Evolutionary conservation across 2,113 vertebrate species (phyloP).

Genomic region (Crotalus horridus): DNA sequence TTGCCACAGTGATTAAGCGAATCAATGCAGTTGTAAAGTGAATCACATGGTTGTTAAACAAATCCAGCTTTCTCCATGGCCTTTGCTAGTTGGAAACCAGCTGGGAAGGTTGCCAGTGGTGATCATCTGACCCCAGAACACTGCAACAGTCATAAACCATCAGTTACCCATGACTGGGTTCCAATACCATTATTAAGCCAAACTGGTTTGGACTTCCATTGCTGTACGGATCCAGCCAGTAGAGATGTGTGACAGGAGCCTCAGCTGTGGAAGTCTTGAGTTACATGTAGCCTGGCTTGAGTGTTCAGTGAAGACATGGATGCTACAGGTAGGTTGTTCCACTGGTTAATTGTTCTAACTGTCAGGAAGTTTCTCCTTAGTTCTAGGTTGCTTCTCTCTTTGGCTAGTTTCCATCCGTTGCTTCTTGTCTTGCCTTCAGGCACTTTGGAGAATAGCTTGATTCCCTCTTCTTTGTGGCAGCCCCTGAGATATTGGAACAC

Average conservation of each 20-base stretch:
- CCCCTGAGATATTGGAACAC: too few species aligned
- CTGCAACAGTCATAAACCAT: background rate
- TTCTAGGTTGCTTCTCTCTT: too few species aligned
- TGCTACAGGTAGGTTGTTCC: background rate
- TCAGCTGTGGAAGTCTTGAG: background rate
- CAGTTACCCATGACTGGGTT: background rate
- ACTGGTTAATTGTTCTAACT: too few species aligned
- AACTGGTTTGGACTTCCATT: background rate
- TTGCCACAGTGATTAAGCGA: too few species aligned
- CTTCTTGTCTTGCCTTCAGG: too few species aligned
- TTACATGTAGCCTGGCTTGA: background rate
- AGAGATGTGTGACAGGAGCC: background rate
- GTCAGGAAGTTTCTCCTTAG: too few species aligned
- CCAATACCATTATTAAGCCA: background rate
- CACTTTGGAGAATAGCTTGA: too few species aligned
- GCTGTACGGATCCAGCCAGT: background rate
- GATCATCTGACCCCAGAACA: background rate
- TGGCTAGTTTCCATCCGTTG: too few species aligned
- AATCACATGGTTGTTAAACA: background rate
- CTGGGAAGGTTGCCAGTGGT: background rate
- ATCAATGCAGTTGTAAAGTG: background rate
- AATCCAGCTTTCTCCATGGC: background rate
- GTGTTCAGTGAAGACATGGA: background rate
- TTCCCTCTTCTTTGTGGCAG: too few species aligned
- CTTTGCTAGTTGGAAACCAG: background rate